Conservation (phyloP, 2,113 vertebrate genomes). For the Petromus typicus region DNA sequence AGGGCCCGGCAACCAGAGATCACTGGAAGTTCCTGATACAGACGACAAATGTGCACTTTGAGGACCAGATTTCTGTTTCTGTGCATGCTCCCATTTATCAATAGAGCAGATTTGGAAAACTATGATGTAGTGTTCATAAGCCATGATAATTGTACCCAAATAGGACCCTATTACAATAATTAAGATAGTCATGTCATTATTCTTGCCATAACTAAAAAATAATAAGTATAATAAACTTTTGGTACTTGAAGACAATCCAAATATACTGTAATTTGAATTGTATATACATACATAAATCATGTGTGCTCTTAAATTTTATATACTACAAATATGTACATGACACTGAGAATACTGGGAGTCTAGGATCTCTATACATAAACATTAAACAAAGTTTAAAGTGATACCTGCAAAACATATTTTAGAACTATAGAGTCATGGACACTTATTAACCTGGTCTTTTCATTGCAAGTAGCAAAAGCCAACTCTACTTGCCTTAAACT, state of each 20-base stretch:
- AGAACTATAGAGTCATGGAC: background rate
- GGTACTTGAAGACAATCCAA: background rate
- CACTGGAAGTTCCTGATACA: background rate
- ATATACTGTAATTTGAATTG: background rate
- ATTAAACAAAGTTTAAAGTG: constrained; percentile 43
- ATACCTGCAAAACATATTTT: background rate
- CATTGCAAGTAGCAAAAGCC: background rate
- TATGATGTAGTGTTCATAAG: background rate
- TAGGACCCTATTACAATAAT: background rate
- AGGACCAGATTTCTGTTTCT: background rate
- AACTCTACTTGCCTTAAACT: constrained; percentile 29
- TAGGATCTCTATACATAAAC: background rate
- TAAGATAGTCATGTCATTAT: background rate
- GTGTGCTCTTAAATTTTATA: background rate
- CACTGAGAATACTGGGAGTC: background rate
- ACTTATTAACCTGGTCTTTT: background rate
- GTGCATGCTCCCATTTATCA: background rate
- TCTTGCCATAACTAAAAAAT: background rate
- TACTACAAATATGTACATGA: background rate
- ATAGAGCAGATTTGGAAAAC: background rate
- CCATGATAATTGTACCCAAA: background rate
- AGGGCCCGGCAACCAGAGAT: background rate
- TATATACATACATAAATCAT: background rate
- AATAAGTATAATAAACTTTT: background rate
- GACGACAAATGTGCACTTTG: constrained; percentile 6